Base-by-base conservation (phyloP, 2,113 vertebrate species). In the Diphyllodes magnificus region DNA sequence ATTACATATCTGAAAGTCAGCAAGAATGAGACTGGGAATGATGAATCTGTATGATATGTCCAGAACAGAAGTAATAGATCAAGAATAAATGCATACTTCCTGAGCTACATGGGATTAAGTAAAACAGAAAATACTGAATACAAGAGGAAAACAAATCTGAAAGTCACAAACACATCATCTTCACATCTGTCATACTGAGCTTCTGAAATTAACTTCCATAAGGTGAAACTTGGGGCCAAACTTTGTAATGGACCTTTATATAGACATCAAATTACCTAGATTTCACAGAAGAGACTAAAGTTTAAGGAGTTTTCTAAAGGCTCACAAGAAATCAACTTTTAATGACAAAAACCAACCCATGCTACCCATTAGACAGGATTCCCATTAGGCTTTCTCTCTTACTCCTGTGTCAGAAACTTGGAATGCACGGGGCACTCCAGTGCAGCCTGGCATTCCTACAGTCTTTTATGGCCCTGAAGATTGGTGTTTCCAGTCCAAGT, bases 141-240 rank as follows among this genome's bases (percentile, higher is more conserved):
- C 10, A 71, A 68, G 13, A 37, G 23, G 42, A 72, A 76, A 82
- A n/a, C 6, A 68, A 69, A 65, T 53, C 27, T 45, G 25, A 47
- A 83, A 68, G 15, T 42, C 40, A 65, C 35, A 64, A 72, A 53
- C 11, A 45, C 5, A 47, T 45, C 1, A 6, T 66, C 65, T 68
- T n/a, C 17, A 5, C 21, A 57, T 51, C 25, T 39, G 7, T 37
- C 21, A 33, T 18, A 59, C 0, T 42, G 4, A 77, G 8, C 11
- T 65, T 73, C 54, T 81, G 19, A 64, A 88, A 70, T 72, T 54
- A 80, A 50, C 8, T 59, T 76, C 15, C 6, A 7, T 45, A 31
- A 65, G 13, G 14, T 51, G 25, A 25, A 37, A 69, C 14, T 9
- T 33, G 21, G 5, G 20, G 42, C 30, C 15, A 75, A 82, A 47